phyloP scores from a whole-genome alignment of 2,797 vertebrate genomes.

The Tolypeutes matacus region DNA sequence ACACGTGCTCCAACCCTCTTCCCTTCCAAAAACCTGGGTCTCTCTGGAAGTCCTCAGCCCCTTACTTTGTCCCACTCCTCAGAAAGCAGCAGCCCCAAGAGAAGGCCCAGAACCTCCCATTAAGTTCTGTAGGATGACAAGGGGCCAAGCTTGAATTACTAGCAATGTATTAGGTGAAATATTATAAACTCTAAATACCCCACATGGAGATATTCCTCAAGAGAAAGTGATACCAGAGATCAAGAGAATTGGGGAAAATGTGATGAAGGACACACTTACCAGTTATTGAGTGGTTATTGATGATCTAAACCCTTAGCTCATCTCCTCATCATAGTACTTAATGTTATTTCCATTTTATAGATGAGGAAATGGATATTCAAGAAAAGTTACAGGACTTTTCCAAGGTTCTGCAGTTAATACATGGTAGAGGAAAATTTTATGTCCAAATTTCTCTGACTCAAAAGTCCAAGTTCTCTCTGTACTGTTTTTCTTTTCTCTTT shows the following conservation, averaged over 20 bases:
- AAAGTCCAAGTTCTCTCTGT: background rate
- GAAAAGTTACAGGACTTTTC: background rate
- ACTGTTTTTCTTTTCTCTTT: background rate
- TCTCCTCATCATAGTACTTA: background rate
- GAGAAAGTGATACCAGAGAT: background rate
- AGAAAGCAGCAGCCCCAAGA: background rate
- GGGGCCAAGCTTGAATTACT: background rate
- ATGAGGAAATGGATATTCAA: background rate
- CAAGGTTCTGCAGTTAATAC: background rate
- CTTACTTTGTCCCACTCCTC: background rate
- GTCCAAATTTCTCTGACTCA: background rate
- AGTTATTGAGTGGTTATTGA: background rate
- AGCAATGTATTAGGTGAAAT: background rate
- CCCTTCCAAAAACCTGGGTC: background rate
- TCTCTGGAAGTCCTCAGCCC: no score
- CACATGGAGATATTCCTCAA: background rate
- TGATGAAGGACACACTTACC: background rate
- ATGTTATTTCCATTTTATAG: background rate
- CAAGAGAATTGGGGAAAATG: background rate
- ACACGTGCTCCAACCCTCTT: background rate
- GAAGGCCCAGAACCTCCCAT: rapidly evolving
- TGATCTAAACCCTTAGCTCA: rapidly evolving
- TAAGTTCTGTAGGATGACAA: background rate
- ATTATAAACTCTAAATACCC: background rate
- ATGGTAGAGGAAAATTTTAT: background rate